Conservation (phyloP, 2,888 invertebrate species). For the Caenorhabditis doughertyi region DNA sequence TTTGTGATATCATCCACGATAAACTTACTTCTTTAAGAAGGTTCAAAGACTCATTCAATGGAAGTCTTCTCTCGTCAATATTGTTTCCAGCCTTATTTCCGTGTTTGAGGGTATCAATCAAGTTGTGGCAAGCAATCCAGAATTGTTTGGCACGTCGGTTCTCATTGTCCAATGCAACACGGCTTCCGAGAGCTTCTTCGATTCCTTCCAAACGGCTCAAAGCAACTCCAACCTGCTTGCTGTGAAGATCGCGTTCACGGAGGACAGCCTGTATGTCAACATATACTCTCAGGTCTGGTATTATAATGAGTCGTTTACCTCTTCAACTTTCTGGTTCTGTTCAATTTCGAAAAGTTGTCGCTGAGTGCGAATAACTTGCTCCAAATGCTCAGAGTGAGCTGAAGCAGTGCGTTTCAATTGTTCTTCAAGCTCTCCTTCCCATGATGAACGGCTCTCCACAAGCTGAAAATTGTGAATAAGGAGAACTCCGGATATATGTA, state of each 20-base stretch:
- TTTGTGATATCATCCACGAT: too few species aligned
- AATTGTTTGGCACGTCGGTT: slow-evolving; percentile 88
- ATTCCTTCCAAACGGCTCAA: slow-evolving; percentile 89
- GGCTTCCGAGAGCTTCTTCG: slow-evolving; percentile 87
- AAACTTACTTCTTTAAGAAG: slow-evolving; percentile 75
- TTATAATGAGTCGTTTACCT: too few species aligned
- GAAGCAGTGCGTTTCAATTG: slow-evolving; percentile 91
- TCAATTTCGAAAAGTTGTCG: slow-evolving; percentile 86
- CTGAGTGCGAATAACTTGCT: slow-evolving; percentile 86
- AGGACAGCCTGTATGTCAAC: slow-evolving; percentile 84
- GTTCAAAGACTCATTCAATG: slow-evolving; percentile 74
- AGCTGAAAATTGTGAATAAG: slow-evolving; percentile 45
- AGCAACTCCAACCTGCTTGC: slow-evolving; percentile 88
- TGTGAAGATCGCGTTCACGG: slow-evolving; percentile 87
- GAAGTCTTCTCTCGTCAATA: slow-evolving; percentile 80
- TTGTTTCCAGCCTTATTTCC: slow-evolving; percentile 84
- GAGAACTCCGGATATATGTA: too few species aligned
- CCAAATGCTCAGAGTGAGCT: slow-evolving; percentile 88
- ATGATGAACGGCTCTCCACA: slow-evolving; percentile 73
- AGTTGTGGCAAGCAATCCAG: slow-evolving; percentile 94
- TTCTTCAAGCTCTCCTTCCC: slow-evolving; percentile 87
- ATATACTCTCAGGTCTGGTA: too few species aligned
- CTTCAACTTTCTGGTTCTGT: slow-evolving; percentile 85
- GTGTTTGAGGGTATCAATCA: slow-evolving; percentile 88
- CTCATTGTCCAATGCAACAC: slow-evolving; percentile 83